Evolutionary conservation across 37 sponge, comb jelly and placozoan genomes (phyloP), one percentile per base, ranked within the genome.

Genomic region (Hexactinellida sp.): DNA sequence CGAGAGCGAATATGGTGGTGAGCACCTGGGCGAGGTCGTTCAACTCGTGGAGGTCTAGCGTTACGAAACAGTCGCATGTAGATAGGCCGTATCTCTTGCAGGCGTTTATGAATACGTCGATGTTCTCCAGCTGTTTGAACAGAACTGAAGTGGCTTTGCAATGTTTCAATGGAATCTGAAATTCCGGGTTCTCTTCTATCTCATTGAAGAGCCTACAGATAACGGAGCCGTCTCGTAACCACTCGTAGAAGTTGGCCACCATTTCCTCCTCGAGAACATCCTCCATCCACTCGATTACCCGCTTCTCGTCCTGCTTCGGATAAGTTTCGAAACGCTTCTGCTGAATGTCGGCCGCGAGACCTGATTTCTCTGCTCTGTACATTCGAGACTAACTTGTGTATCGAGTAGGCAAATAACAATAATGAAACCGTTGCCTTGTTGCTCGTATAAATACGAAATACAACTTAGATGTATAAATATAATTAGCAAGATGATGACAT

Each of bases 331-430:
- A 63, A 32, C 76, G 76, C 13, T 63, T 63, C 34, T 63, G 76
- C 13, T 63, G 76, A n/a, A 63, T 63, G 34, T 63, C 76, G 13
- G 76, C 76, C 21, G 76, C 76, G 3, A 63, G 76, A 3, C 76
- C 76, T 25, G 76, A 63, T 63, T 63, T 63, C 76, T 63, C 76
- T 3, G 76, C 76, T 63, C 76, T 63, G 13, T 63, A 63, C 76
- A 63, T 63, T 41, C 5, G 5, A 41, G 13, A 5, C n/a, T n/a
- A n/a, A n/a, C n/a, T n/a, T n/a, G n/a, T n/a, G n/a, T n/a, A n/a
- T n/a, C n/a, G n/a, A n/a, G n/a, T n/a, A n/a, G n/a, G n/a, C n/a
- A n/a, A n/a, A n/a, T n/a, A n/a, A n/a, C n/a, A n/a, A n/a, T n/a
- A n/a, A n/a, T n/a, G n/a, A n/a, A n/a, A n/a, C n/a, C n/a, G n/a